Percentiles rank a stretch among this genome's conserved stretches.
Conservation (phyloP, 2,888 invertebrate genomes). For the Melieria picta region DNA sequence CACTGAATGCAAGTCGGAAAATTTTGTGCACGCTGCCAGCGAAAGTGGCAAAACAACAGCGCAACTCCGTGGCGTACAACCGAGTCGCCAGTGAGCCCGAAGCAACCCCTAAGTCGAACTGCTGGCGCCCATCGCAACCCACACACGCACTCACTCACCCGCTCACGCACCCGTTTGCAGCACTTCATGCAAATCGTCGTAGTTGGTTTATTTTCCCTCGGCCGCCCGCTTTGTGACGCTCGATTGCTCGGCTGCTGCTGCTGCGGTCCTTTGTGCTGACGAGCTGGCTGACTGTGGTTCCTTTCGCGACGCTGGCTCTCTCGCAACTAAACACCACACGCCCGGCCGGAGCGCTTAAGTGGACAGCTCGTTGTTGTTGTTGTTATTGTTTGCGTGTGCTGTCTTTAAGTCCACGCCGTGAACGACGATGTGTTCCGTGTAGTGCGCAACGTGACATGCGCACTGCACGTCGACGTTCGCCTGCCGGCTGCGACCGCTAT, state of each 20-base stretch:
- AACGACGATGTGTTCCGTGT: conserved; percentile 21
- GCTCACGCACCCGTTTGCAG: conserved; percentile 20
- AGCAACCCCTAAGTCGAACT: conserved; percentile 31
- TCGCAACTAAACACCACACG: conserved; percentile 17
- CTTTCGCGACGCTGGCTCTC: conserved; percentile 38
- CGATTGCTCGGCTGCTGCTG: conserved; percentile 13
- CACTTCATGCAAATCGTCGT: neutral
- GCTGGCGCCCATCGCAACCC: conserved; percentile 41
- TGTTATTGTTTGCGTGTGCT: conserved; percentile 16
- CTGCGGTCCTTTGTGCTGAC: neutral
- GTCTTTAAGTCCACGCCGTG: conserved; percentile 31
- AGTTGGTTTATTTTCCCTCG: conserved; percentile 24
- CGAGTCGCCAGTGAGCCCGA: neutral
- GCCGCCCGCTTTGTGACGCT: neutral
- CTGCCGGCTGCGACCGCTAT: conserved; percentile 21
- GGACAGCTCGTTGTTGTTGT: neutral
- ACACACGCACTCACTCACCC: conserved; percentile 33
- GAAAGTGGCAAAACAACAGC: conserved; percentile 37
- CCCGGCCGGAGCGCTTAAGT: conserved; percentile 7
- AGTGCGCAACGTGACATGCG: conserved; percentile 50
- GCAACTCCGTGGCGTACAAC: conserved; percentile 55
- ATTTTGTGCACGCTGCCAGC: too few relatives aligned
- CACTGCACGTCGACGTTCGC: conserved; percentile 27
- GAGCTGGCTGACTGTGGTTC: conserved; percentile 18
- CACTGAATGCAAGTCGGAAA: too few relatives aligned